Conservation (phyloP, 2,797 vertebrate genomes). For the Trichosurus vulpecula region DNA sequence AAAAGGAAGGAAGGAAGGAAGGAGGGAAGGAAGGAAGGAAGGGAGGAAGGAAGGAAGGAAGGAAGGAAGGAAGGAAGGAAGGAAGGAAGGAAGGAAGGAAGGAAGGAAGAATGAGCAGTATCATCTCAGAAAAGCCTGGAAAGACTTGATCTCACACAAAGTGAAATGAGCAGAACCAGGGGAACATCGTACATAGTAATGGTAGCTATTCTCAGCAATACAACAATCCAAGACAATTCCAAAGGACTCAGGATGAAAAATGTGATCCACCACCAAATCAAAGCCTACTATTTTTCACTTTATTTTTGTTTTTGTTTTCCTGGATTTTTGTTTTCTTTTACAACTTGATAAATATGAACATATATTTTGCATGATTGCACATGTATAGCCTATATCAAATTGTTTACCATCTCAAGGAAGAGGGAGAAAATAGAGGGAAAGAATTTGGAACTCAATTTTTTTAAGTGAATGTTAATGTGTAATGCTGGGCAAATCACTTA, state of each 20-base stretch:
- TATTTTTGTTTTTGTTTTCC: background rate
- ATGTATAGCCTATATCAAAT: background rate
- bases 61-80: no score
- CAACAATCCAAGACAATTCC: background rate
- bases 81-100: no score
- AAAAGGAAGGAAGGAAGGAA: no score
- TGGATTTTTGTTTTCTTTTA: background rate
- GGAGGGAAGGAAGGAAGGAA: no score
- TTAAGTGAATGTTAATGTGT: background rate
- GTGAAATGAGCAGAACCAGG: background rate
- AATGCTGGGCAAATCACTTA: no score
- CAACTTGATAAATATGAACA: no score
- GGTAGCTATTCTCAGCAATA: background rate
- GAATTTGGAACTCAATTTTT: background rate
- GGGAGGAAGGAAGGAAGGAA: background rate
- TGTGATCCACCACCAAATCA: background rate
- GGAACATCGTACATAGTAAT: background rate
- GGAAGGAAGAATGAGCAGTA: background rate
- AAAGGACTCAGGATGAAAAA: background rate
- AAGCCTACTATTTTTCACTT: background rate
- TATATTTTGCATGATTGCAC: background rate
- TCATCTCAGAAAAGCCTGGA: background rate
- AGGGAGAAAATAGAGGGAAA: background rate
- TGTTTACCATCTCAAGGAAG: background rate
- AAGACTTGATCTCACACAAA: background rate